A percentile compares a stretch with the other conserved stretches of the same genome.
These are phyloP conservation scores for Acrobasis suavella DNA, from an alignment of 2,888 invertebrate species.

Conservation along the genomic window DNA sequence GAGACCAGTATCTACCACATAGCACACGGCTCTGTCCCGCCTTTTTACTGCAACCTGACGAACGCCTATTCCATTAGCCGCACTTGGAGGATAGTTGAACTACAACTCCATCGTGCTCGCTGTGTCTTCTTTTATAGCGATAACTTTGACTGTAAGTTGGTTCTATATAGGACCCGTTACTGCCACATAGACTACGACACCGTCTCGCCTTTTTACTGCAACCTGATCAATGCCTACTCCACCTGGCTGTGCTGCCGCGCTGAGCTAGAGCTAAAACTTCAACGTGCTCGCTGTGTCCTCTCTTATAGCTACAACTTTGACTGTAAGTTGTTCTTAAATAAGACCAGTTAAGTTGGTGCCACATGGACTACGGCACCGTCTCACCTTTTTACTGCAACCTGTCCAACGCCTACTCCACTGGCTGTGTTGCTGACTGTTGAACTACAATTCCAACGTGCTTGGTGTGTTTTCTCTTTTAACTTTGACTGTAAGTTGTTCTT, in stretches of 20 bases:
- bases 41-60: conserved; percentile 61
- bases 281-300: conserved; percentile 54
- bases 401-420: conserved; percentile 40
- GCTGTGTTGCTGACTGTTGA: conserved; percentile 79
- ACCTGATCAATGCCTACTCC: no score
- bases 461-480: conserved; percentile 55
- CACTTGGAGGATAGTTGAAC: conserved; percentile 77
- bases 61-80: conserved; percentile 61
- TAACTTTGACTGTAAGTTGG: conserved; percentile 59
- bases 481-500: conserved; percentile 54
- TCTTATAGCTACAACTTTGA: conserved; percentile 53
- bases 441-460: conserved; percentile 52
- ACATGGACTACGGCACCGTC: conserved; percentile 66
- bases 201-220: conserved; percentile 67
- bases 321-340: conserved; percentile 48
- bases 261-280: conserved; percentile 56
- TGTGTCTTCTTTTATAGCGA: conserved; percentile 49
- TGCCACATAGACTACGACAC: conserved; percentile 68
- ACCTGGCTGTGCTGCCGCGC: no score
- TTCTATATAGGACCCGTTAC: conserved; percentile 5
- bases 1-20: conserved; percentile 32
- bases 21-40: conserved; percentile 69
- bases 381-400: conserved; percentile 70
- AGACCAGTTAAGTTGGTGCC: no score
- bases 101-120: conserved; percentile 56